phyloP scores from a whole-genome alignment of 1,140 invertebrate genomes.

The Adelges cooleyi region DNA sequence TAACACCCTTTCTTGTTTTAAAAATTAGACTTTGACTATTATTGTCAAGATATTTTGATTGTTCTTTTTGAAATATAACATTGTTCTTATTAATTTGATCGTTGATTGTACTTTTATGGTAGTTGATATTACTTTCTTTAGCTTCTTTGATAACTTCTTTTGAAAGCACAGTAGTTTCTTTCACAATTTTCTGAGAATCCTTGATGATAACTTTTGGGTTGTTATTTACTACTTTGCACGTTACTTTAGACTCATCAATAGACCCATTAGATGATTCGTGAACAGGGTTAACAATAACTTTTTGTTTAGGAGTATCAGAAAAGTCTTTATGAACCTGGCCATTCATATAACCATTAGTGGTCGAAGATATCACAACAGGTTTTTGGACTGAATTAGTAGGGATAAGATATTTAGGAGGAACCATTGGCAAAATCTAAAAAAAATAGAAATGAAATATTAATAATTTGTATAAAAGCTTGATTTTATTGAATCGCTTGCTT shows the following conservation, averaged over 20 bases:
- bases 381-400: neutral
- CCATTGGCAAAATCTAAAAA: constrained; percentile 14
- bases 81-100: neutral
- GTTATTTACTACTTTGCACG: too few species aligned
- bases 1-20: too few species aligned
- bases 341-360: neutral
- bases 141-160: neutral
- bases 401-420: constrained; percentile 9
- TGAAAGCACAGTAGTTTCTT: neutral
- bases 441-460: neutral
- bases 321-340: neutral
- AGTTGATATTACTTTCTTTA: neutral
- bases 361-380: neutral
- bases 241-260: neutral
- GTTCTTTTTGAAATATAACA: neutral
- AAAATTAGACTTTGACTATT: neutral
- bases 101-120: neutral
- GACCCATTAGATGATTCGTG: neutral
- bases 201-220: neutral
- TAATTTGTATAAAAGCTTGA: too few species aligned
- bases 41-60: neutral
- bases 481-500: neutral
- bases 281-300: neutral
- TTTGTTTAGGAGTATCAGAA: neutral
- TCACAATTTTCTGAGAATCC: neutral